Conservation (phyloP, 2,797 vertebrate genomes). For the Brotula barbata region DNA sequence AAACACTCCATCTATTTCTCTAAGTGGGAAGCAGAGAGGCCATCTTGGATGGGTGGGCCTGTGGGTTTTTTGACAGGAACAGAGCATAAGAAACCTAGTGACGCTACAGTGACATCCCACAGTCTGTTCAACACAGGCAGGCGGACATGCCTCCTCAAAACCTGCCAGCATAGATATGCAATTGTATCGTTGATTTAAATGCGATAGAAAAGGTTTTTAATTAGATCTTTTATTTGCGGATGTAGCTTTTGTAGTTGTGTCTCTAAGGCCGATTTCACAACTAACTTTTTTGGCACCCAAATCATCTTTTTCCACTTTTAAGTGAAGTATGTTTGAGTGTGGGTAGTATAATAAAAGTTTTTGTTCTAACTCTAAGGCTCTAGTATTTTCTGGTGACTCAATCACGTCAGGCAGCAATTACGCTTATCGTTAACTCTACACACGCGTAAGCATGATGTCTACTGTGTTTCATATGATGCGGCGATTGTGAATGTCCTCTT, state of each 20-base stretch:
- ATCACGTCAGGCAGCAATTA: no score
- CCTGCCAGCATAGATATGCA: conserved; percentile 53
- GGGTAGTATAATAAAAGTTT: no score
- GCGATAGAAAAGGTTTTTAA: conserved; percentile 32
- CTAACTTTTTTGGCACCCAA: no score
- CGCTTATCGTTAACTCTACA: no score
- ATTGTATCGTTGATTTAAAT: conserved; percentile 47
- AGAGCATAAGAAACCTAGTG: conserved; percentile 69
- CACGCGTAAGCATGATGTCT: no score
- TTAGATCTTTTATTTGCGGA: no score
- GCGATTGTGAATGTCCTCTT: no score
- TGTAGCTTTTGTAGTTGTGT: no score
- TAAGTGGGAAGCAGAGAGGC: conserved; percentile 77
- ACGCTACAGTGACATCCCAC: conserved; percentile 68
- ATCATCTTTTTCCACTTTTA: no score
- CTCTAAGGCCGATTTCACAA: no score
- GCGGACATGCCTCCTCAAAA: conserved; percentile 64
- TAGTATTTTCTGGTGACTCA: background rate
- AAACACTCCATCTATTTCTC: conserved; percentile 80
- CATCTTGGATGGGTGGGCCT: conserved; percentile 79
- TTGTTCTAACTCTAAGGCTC: background rate
- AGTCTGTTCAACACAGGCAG: conserved; percentile 75
- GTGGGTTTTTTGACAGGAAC: conserved; percentile 77
- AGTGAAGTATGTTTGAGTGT: no score
- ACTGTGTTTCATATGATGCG: no score